Conservation (phyloP, 2,797 vertebrate genomes). For the Xenops minutus region DNA sequence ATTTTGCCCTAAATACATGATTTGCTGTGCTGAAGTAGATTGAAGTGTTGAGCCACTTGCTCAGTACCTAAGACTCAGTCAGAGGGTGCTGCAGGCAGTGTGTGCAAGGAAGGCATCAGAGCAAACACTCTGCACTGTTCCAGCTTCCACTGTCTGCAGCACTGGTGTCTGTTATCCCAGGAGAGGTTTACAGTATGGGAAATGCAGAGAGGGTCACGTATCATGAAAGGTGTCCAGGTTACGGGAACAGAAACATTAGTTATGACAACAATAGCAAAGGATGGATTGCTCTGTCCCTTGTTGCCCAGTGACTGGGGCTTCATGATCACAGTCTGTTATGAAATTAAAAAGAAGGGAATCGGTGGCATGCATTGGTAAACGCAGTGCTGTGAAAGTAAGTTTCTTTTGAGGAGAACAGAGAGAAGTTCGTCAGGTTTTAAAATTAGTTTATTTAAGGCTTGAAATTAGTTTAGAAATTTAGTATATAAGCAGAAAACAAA, state of each 20-base stretch:
- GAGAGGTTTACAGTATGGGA: neutral
- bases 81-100: neutral
- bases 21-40: neutral
- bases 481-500: neutral
- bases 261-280: neutral
- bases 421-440: neutral
- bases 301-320: neutral
- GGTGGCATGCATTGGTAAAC: neutral
- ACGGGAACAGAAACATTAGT: neutral
- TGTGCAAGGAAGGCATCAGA: no score
- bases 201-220: neutral
- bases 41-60: neutral
- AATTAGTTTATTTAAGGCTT: neutral
- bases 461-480: neutral
- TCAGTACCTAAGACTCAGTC: rapidly evolving
- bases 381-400: neutral
- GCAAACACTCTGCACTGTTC: no score
- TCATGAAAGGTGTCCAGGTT: neutral
- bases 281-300: neutral
- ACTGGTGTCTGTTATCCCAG: neutral
- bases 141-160: neutral
- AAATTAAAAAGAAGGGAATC: neutral
- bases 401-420: neutral
- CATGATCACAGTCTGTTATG: neutral
- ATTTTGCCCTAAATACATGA: neutral